Base-by-base conservation (phyloP, 2,113 vertebrate species). In the Baryphthengus martii region DNA sequence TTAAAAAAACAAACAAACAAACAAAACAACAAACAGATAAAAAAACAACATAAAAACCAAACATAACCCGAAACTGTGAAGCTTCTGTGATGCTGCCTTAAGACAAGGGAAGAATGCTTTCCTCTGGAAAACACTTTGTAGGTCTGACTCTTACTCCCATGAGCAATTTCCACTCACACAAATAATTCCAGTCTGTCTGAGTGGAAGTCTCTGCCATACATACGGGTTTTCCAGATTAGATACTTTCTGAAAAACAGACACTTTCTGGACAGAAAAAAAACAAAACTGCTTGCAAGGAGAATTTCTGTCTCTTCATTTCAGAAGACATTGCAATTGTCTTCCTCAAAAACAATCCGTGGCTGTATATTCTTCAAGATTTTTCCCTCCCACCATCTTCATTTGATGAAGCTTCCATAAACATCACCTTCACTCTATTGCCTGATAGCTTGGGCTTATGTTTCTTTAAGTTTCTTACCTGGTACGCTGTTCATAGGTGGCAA, bases 401-500 rank as follows among this genome's bases (percentile, higher is more conserved):
- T 59, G 35, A 68, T 5, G 5, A 87, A 53, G 31, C 8, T n/a
- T 63, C 58, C 63, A 58, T 12, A 52, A 68, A 68, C 63, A 42
- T 39, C 24, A 49, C 15, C 11, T 59, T 77, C 35, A 44, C 24
- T 20, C 6, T 65, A 45, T 5, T 53, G 42, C 37, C 42, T 9
- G 15, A 47, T 9, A 58, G 24, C 14, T 63, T 31, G n/a, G 56
- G 29, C 28, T 23, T 5, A 19, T 1, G 11, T 37, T 26, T 29
- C 71, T 70, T 80, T 15, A 29, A 25, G 53, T 47, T 81, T 65
- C 97, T 98, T 97, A 99, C 99, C 99, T 87, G 98, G 97, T 98
- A 99, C 98, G 3, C 98, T 99, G 97, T 99, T 99, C 97, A 99
- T 99, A 88, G 99, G 98, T 76, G 99, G 99, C 96, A 99, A 96